A percentile compares a stretch with the other conserved stretches of the same genome.
Evolutionary conservation across 2,797 vertebrate genomes (phyloP).

Genomic region (Silurus aristotelis): DNA sequence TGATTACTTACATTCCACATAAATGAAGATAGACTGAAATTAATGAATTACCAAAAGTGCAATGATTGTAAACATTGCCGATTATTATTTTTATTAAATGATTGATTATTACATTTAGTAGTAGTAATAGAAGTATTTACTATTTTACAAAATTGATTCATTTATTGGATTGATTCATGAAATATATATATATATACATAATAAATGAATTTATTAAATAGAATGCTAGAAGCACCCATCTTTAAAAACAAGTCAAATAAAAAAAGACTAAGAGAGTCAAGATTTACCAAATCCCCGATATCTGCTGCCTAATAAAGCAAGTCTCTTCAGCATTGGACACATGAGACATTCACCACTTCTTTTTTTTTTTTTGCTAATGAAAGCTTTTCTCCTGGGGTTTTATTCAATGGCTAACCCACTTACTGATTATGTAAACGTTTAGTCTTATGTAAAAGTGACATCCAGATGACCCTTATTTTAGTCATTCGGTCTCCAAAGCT

Average conservation of each 20-base stretch:
- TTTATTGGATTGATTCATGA: too few relatives aligned
- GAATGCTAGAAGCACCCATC: background rate
- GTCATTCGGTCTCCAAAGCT: slow-evolving; percentile 13
- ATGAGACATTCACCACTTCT: slow-evolving; percentile 27
- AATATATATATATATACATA: too few relatives aligned
- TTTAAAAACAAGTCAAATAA: background rate
- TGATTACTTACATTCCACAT: too few relatives aligned
- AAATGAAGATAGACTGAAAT: too few relatives aligned
- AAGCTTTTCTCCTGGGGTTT: slow-evolving; percentile 25
- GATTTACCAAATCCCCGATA: background rate
- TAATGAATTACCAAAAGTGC: too few relatives aligned
- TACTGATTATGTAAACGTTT: slow-evolving; percentile 50
- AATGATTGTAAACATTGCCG: too few relatives aligned
- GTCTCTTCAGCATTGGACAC: slow-evolving; percentile 13
- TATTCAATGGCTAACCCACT: slow-evolving; percentile 39
- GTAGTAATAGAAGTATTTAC: too few relatives aligned
- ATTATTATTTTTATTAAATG: too few relatives aligned
- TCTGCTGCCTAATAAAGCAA: background rate
- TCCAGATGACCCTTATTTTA: slow-evolving; percentile 44
- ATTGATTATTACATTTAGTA: too few relatives aligned
- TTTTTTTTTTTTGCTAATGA: slow-evolving; percentile 45
- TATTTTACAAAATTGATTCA: too few relatives aligned
- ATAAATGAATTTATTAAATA: too few relatives aligned
- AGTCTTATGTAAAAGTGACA: slow-evolving; percentile 53
- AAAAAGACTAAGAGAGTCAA: background rate